Percentiles rank a stretch among this genome's conserved stretches.
phyloP scores from a whole-genome alignment of 2,888 invertebrate species.

The Cataglyphis altisquamis region DNA sequence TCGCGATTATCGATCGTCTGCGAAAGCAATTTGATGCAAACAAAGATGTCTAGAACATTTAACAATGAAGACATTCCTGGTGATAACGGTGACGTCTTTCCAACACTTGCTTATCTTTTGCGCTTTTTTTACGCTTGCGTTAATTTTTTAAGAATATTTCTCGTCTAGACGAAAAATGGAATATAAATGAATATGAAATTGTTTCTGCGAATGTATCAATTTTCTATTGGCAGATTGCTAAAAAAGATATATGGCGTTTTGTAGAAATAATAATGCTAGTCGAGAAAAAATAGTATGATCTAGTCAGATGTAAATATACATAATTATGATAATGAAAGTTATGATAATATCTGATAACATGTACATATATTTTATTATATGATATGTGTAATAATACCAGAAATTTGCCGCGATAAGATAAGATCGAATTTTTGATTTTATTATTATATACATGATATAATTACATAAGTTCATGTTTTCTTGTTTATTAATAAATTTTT shows the following conservation, averaged over 20 bases:
- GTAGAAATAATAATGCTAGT: too few relatives aligned
- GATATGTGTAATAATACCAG: too few relatives aligned
- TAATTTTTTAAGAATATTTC: neutral
- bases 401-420: too few relatives aligned
- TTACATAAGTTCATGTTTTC: too few relatives aligned
- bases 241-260: neutral
- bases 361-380: too few relatives aligned
- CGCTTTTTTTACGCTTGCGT: neutral
- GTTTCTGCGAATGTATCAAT: neutral
- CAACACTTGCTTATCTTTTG: neutral
- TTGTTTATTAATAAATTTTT: too few relatives aligned
- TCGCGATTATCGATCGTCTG: constrained; percentile 33
- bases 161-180: neutral
- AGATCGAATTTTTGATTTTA: too few relatives aligned
- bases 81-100: neutral
- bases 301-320: too few relatives aligned
- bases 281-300: too few relatives aligned
- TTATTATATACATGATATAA: too few relatives aligned
- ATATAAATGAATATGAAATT: neutral
- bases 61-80: constrained; percentile 14
- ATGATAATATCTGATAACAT: too few relatives aligned
- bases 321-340: too few relatives aligned
- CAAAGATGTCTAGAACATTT: neutral
- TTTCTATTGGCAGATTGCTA: neutral
- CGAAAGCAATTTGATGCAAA: constrained; percentile 14